Percentiles rank a stretch among this genome's conserved stretches.
These are phyloP conservation scores for Zenarchopterus dispar DNA, from an alignment of 2,797 vertebrate genomes.

Conservation along the genomic window DNA sequence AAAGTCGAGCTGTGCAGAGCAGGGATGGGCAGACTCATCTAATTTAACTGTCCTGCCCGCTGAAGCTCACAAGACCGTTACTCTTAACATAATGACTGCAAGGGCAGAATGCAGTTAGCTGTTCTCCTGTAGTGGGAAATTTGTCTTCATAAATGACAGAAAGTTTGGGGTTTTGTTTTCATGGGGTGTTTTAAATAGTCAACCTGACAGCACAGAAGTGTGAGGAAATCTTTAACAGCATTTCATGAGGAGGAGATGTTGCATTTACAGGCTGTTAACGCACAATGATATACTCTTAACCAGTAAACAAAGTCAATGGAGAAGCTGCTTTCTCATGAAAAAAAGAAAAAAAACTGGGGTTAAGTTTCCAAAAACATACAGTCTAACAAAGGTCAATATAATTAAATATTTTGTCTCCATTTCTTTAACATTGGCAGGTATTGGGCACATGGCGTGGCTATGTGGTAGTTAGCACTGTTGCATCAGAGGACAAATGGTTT, in stretches of 20 bases:
- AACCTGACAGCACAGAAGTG: not conserved
- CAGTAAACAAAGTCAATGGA: too few relatives aligned
- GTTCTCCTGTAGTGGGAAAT: constrained; percentile 14
- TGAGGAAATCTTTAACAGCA: not conserved
- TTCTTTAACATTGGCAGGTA: too few relatives aligned
- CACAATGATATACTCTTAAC: not conserved
- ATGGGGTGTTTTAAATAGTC: not conserved
- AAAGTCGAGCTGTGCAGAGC: not conserved
- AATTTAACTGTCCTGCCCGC: constrained; percentile 38
- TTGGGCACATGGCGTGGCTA: too few relatives aligned
- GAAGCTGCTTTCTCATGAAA: not conserved
- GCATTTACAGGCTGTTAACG: not conserved
- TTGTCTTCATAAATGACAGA: constrained; percentile 10
- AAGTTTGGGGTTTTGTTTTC: not conserved
- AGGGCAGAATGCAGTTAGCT: constrained; percentile 14
- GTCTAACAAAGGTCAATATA: too few relatives aligned
- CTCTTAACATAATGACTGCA: constrained; percentile 2
- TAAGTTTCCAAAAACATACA: too few relatives aligned
- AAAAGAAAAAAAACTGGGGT: too few relatives aligned
- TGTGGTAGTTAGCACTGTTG: too few relatives aligned
- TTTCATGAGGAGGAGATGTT: not conserved
- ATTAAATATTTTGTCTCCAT: too few relatives aligned
- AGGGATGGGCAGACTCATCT: constrained; percentile 23
- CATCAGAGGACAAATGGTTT: too few relatives aligned
- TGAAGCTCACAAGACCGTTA: constrained; percentile 2